These are phyloP conservation scores for Plusia festucae DNA, from an alignment of 2,888 invertebrate genomes.

Conservation along the genomic window DNA sequence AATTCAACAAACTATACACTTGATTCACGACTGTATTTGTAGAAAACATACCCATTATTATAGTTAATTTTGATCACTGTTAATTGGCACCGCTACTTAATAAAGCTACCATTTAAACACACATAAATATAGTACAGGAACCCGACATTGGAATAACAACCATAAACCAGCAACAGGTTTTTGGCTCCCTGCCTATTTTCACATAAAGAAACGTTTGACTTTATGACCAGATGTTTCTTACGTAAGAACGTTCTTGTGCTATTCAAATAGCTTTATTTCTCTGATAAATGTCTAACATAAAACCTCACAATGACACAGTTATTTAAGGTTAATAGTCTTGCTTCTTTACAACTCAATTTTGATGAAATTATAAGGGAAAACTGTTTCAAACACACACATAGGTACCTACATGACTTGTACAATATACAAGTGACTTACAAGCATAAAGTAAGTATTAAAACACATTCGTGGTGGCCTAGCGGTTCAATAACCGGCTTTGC, in stretches of 20 bases:
- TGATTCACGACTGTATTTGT: no score
- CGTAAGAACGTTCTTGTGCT: not conserved
- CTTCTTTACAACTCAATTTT: no score
- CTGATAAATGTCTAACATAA: not conserved
- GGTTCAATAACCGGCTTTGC: no score
- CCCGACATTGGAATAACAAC: not conserved
- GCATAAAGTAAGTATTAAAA: no score
- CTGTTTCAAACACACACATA: no score
- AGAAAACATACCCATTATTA: not conserved
- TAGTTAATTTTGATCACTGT: not conserved
- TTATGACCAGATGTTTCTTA: conserved; percentile 2
- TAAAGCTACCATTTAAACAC: not conserved
- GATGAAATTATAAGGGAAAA: no score
- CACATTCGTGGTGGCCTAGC: no score
- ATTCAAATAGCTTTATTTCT: not conserved
- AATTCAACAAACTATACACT: not conserved
- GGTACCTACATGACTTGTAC: no score
- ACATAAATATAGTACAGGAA: not conserved
- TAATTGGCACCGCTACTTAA: not conserved
- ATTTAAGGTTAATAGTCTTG: no score
- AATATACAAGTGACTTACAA: no score
- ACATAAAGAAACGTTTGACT: conserved; percentile 8
- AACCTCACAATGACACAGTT: not conserved
- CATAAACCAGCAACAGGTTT: conserved; percentile 26
- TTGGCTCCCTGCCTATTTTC: conserved; percentile 9